Conservation (phyloP, 2,113 vertebrate genomes). For the Melanotaenia duboulayi region DNA sequence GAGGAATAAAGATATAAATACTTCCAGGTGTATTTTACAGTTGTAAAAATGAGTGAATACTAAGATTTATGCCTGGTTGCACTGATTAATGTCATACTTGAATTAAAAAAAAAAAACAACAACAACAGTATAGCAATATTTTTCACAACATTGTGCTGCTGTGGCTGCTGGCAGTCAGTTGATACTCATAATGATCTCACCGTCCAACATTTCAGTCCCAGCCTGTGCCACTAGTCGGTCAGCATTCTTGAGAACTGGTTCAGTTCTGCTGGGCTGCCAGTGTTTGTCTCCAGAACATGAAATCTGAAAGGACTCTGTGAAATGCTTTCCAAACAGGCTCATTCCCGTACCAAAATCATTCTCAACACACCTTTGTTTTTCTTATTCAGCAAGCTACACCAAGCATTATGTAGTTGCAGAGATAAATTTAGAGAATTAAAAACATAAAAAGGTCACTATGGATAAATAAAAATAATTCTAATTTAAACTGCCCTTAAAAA, state of each 20-base stretch:
- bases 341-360: background rate
- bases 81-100: too few species aligned
- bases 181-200: slow-evolving; percentile 31
- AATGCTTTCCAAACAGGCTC: background rate
- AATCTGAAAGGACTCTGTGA: slow-evolving; percentile 15
- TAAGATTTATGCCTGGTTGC: too few species aligned
- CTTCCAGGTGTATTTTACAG: too few species aligned
- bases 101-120: too few species aligned
- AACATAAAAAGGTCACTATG: too few species aligned
- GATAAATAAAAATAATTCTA: too few species aligned
- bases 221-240: slow-evolving; percentile 57
- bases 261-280: slow-evolving; percentile 24
- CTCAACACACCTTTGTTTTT: background rate
- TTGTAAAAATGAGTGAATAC: too few species aligned
- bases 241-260: slow-evolving; percentile 61
- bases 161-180: background rate
- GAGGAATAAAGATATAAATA: too few species aligned
- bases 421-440: too few species aligned
- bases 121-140: background rate
- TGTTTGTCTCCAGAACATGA: slow-evolving; percentile 42
- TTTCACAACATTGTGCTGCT: background rate
- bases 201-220: slow-evolving; percentile 13
- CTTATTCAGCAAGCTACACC: background rate
- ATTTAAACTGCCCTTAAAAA: too few species aligned
- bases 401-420: background rate